Base-by-base conservation (phyloP, 2,797 vertebrate species). In the Chelmon rostratus region DNA sequence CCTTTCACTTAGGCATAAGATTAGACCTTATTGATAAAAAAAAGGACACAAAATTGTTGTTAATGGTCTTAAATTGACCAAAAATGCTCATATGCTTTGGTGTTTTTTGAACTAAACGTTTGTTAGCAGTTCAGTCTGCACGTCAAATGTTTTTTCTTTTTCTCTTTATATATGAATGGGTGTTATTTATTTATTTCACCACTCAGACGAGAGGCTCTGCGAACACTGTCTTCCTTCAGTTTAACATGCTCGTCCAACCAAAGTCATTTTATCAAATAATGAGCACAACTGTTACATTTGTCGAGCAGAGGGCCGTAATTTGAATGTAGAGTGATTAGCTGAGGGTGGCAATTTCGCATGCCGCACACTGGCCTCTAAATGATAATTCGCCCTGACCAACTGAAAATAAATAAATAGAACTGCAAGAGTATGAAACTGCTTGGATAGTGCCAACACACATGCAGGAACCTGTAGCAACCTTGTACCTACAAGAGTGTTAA, bases 241-340 rank as follows among this genome's bases (percentile, higher is more conserved):
- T 75, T 61, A 59, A 75, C 79, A 79, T 33, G 76, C 69, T 86
- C 8, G 16, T 86, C 73, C 73, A 72, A 44, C 73, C 65, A 28
- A 80, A 81, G 78, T 74, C 58, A 35, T 76, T 88, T 89, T 76
- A 89, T 89, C 81, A 91, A 86, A 87, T 88, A 85, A 90, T 87
- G 86, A 86, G 79, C 66, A 82, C 25, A 86, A 84, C 76, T 81
- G 78, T 86, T 76, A 81, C 73, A 76, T 88, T 74, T 83, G 76
- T 76, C 38, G 65, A 85, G 77, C 79, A 81, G 73, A 81, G 66
- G 62, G 59, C 69, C 65, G 65, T 61, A 82, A 78, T 83, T 83
- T 81, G 83, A 88, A 88, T 74, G 72, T 58, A 10, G 74, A 80
- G 72, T 86, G 81, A 90, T 89, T 86, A 88, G 82, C 79, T 83